Evolutionary conservation across 2,888 invertebrate genomes (phyloP).

Genomic region (Fragum whitleyi): DNA sequence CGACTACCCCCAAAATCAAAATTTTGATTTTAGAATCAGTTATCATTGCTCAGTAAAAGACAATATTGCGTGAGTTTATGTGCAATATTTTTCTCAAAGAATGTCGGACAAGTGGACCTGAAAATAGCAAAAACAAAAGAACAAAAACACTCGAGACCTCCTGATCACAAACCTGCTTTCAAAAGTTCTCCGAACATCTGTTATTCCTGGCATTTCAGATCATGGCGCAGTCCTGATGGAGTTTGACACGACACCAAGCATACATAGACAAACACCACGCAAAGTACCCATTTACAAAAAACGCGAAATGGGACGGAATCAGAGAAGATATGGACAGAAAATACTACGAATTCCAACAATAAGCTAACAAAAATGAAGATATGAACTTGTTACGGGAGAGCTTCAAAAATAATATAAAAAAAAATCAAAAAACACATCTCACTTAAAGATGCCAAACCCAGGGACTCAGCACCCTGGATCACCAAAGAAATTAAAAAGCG

Average conservation of each 20-base stretch:
- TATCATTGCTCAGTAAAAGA: too few relatives aligned
- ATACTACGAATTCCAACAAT: slow-evolving; percentile 24
- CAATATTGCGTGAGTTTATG: too few relatives aligned
- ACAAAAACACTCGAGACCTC: slow-evolving; percentile 54
- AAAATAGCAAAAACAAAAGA: too few relatives aligned
- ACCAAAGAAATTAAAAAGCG: slow-evolving; percentile 31
- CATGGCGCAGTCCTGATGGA: slow-evolving; percentile 50
- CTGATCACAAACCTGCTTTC: slow-evolving; percentile 55
- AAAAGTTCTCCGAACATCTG: slow-evolving; percentile 14
- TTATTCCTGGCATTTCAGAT: slow-evolving; percentile 57
- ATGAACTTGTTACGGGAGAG: not conserved
- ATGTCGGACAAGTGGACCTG: too few relatives aligned
- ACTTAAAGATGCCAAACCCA: slow-evolving; percentile 40
- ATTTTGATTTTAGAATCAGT: too few relatives aligned
- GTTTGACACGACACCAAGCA: slow-evolving; percentile 18
- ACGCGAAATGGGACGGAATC: slow-evolving; percentile 51
- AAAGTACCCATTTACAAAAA: slow-evolving; percentile 52
- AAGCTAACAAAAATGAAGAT: not conserved
- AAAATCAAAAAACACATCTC: slow-evolving; percentile 26
- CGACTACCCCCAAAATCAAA: too few relatives aligned
- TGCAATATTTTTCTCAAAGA: too few relatives aligned
- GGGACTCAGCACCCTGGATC: slow-evolving; percentile 47
- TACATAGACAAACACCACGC: slow-evolving; percentile 24
- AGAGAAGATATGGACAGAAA: slow-evolving; percentile 29
- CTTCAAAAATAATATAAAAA: too few relatives aligned